phyloP scores from a whole-genome alignment of 2,113 vertebrate genomes.

The Muntiacus muntjak region DNA sequence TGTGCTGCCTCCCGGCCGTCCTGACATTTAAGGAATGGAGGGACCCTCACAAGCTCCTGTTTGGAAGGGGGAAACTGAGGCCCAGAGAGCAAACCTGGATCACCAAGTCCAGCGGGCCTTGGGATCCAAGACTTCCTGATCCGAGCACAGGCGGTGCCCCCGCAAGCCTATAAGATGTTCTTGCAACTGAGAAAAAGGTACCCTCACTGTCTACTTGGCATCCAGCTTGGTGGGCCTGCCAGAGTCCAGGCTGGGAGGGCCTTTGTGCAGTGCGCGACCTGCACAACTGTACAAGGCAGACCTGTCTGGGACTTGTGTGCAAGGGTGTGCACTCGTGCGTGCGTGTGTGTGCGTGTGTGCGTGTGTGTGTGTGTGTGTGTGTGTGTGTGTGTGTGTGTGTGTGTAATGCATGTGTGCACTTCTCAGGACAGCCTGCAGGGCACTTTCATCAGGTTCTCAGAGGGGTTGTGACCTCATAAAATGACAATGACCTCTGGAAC shows the following conservation, averaged over 20 bases:
- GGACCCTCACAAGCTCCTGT: rapidly evolving
- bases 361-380: neutral
- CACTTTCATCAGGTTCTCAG: neutral
- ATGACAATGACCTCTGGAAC: rapidly evolving
- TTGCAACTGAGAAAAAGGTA: neutral
- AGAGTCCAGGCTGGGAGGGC: neutral
- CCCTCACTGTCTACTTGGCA: neutral
- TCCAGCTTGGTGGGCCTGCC: rapidly evolving
- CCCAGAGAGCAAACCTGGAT: neutral
- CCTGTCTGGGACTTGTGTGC: neutral
- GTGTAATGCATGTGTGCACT: rapidly evolving
- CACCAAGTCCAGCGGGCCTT: neutral
- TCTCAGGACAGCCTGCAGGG: neutral
- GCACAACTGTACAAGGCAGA: neutral
- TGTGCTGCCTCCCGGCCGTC: rapidly evolving
- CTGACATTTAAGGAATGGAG: neutral
- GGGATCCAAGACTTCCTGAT: neutral
- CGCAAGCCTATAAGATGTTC: neutral
- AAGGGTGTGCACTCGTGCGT: rapidly evolving
- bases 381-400: neutral
- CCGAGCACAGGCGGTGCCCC: rapidly evolving
- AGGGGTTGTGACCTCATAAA: neutral
- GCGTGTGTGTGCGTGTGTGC: rapidly evolving
- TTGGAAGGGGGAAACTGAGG: neutral
- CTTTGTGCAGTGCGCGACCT: neutral